A percentile compares a stretch with the other conserved stretches of the same genome.
These are phyloP conservation scores for Rotaria sp. DNA, from an alignment of 2,888 invertebrate genomes.

Conservation along the genomic window DNA sequence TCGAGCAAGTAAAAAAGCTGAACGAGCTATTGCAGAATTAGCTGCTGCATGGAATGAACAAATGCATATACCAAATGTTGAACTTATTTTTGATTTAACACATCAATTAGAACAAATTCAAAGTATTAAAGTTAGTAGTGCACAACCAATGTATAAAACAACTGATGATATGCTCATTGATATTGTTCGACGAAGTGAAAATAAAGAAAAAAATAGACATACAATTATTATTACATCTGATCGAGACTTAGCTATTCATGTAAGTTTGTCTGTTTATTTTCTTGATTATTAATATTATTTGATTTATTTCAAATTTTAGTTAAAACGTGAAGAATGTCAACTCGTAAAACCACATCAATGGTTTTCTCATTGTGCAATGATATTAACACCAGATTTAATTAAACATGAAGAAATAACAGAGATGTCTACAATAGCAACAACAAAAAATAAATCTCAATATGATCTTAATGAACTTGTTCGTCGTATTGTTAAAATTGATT, in stretches of 20 bases:
- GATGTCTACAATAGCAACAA: too few species aligned
- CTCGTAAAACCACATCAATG: neutral
- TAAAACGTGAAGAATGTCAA: neutral
- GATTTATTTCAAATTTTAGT: neutral
- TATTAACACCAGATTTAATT: neutral
- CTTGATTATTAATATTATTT: neutral
- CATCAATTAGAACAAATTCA: neutral
- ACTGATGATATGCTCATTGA: slow-evolving; percentile 11
- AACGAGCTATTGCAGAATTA: neutral
- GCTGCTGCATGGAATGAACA: slow-evolving; percentile 1
- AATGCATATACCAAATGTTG: neutral
- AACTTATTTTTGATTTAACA: slow-evolving; percentile 16
- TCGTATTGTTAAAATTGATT: neutral
- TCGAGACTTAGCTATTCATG: neutral
- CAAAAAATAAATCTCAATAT: neutral
- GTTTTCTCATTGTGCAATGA: slow-evolving; percentile 14
- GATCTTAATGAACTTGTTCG: neutral
- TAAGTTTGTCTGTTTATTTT: neutral
- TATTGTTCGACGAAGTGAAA: neutral
- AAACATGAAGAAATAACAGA: neutral
- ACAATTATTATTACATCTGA: slow-evolving; percentile 15
- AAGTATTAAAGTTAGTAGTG: neutral
- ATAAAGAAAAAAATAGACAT: neutral
- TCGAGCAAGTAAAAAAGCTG: neutral
- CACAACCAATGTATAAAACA: neutral